phyloP scores from a whole-genome alignment of 2,888 invertebrate species.

The Allolobophora icterica region DNA sequence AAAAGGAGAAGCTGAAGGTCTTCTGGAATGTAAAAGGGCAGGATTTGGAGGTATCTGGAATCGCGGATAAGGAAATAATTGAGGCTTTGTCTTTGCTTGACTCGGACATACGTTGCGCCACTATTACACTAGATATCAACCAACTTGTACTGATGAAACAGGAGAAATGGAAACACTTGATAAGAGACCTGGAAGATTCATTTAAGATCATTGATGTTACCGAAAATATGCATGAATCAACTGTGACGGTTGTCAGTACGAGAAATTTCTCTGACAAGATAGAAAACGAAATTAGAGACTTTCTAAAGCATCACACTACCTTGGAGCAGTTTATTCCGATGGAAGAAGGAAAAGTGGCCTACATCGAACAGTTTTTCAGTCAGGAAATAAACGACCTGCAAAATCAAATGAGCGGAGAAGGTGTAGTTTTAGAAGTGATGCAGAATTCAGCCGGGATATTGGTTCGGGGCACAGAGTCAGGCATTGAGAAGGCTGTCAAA shows the following conservation, averaged over 20 bases:
- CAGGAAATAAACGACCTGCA: background rate
- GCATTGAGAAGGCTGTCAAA: background rate
- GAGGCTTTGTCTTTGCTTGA: background rate
- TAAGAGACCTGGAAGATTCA: background rate
- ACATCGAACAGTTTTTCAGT: background rate
- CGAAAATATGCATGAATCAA: background rate
- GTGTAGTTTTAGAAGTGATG: background rate
- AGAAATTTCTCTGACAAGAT: background rate
- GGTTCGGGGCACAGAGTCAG: conserved; percentile 3
- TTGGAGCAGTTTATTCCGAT: background rate
- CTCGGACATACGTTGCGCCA: background rate
- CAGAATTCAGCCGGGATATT: background rate
- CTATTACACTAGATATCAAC: background rate
- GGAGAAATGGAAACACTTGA: background rate
- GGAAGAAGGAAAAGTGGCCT: conserved; percentile 3
- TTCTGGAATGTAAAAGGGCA: background rate
- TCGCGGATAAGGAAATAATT: background rate
- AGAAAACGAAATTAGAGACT: background rate
- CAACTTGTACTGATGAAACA: background rate
- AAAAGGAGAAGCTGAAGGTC: background rate
- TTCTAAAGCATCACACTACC: background rate
- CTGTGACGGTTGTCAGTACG: background rate
- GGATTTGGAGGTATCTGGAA: conserved; percentile 12
- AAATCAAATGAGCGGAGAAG: background rate
- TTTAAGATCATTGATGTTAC: background rate